Evolutionary conservation across 92 coral and sea anemone species (phyloP), one percentile per base, ranked within the genome.

Genomic region (Zoanthus gigantus): DNA sequence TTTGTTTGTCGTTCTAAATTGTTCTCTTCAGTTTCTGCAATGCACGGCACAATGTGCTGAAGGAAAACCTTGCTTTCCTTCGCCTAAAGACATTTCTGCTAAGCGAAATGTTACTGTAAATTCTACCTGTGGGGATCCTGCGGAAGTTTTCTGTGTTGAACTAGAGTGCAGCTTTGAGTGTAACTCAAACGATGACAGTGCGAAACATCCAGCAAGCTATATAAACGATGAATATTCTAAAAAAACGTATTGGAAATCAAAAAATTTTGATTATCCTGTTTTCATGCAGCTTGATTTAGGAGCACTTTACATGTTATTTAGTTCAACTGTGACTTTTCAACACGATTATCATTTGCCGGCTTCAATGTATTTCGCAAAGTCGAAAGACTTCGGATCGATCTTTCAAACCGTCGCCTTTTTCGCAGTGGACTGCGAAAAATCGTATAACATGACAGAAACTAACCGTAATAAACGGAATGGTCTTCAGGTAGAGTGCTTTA

Each of bases 171-270:
- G n/a, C 30, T 61, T 77, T 15, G 85, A 93, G 29, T 97, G 99
- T 90, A 72, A 95, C 71, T 95, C 94, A 9, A 77, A 72, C n/a
- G 83, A 67, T 34, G 52, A 69, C 0, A 15, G 30, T 11, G 61
- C 48, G 32, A 83, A 29, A 15, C 98, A 97, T 77, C 95, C 95
- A 17, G 81, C 91, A 8, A 91, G 88, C 66, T 89, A 66, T 28
- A 88, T 94, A 5, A 94, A 90, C 69, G 99, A 97, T 87, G 14
- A 18, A 7, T 78, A 46, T 47, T 10, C 48, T 28, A 54, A 14
- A 32, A 34, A 42, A n/a, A 92, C 97, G 5, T 97, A 90, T 80
- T 97, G 99, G 99, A 97, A 97, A 84, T 94, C 98, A 54, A 92
- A 86, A 81, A 97, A 97, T 67, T 87, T 81, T 37, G 96, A 92